Evolutionary conservation across 1,140 invertebrate genomes (phyloP), one percentile per base, ranked within the genome.

Genomic region (Drosophila ironensis): DNA sequence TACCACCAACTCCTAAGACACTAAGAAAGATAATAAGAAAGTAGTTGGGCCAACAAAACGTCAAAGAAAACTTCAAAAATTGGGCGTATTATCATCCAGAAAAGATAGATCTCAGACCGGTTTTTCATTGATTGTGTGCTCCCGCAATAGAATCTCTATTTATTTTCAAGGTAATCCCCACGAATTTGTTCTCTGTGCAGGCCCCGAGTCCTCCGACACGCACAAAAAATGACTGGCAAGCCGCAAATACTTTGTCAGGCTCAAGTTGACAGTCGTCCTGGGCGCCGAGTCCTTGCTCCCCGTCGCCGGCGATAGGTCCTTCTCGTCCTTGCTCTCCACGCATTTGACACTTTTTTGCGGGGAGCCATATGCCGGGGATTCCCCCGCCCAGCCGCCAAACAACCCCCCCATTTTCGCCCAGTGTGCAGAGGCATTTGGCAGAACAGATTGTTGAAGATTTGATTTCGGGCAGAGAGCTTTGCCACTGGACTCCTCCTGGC

Each of bases 221-320:
- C 38, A 77, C 73, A 66, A 78, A 84, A 84, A 84, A 86, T 84
- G 80, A 78, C 74, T 84, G 78, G 78, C 70, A 78, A 84, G 78
- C 78, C 78, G 44, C 78, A 84, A 84, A 84, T 86, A 86, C 78
- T 82, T 82, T 84, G 74, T 84, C 80, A 84, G 80, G 80, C 72
- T 84, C 78, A 86, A 84, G 78, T 84, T 84, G 80, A 86, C 78
- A 86, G 66, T 86, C 66, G 69, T 73, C 67, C 73, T 70, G 57
- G 72, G 50, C 47, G 56, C 57, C 25, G 33, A 50, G 48, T 61
- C 35, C 54, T 57, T 45, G 51, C 38, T 46, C 17, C 16, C 11
- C 11, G 9, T 4, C 3, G 16, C 41, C 38, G 46, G 63, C 51
- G 16, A 51, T 68, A 69, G 72, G 73, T 42, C 42, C 14, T 35